Conservation (phyloP, 2,113 vertebrate species). For the Scomber scombrus region DNA sequence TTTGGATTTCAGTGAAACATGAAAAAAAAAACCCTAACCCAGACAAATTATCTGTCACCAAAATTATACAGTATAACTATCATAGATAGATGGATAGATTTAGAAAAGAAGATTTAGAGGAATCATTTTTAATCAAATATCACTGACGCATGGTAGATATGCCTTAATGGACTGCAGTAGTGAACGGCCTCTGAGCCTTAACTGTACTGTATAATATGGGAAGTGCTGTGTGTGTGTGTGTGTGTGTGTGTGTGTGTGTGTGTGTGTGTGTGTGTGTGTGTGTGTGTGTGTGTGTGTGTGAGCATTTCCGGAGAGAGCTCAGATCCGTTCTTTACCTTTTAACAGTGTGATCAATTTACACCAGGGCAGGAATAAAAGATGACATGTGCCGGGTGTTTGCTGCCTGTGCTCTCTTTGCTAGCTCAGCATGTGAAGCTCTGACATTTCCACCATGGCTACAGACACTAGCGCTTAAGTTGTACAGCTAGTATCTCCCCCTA, state of each 20-base stretch:
- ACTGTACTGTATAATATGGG: constrained; percentile 34
- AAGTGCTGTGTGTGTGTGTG: constrained; percentile 50
- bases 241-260: constrained; percentile 44
- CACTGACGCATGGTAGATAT: background rate
- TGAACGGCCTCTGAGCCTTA: constrained; percentile 30
- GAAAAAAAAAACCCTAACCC: background rate
- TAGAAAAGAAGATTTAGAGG: background rate
- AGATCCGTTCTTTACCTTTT: constrained; percentile 77
- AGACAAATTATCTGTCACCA: background rate
- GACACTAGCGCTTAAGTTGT: constrained; percentile 25
- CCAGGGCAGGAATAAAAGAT: constrained; percentile 85
- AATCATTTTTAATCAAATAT: no score
- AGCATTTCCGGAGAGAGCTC: constrained; percentile 69
- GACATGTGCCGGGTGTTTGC: constrained; percentile 75
- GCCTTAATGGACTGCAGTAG: constrained; percentile 48
- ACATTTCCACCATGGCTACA: constrained; percentile 49
- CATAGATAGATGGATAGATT: constrained; percentile 9
- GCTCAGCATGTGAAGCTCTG: constrained; percentile 75
- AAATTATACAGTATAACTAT: background rate
- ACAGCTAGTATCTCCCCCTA: constrained; percentile 12
- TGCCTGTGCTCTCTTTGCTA: constrained; percentile 66
- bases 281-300: constrained; percentile 37
- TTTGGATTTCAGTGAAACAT: background rate
- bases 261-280: constrained; percentile 36
- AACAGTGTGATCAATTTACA: constrained; percentile 86